These are phyloP conservation scores for Eristalis intricaria DNA, from an alignment of 2,888 invertebrate genomes.

Conservation along the genomic window DNA sequence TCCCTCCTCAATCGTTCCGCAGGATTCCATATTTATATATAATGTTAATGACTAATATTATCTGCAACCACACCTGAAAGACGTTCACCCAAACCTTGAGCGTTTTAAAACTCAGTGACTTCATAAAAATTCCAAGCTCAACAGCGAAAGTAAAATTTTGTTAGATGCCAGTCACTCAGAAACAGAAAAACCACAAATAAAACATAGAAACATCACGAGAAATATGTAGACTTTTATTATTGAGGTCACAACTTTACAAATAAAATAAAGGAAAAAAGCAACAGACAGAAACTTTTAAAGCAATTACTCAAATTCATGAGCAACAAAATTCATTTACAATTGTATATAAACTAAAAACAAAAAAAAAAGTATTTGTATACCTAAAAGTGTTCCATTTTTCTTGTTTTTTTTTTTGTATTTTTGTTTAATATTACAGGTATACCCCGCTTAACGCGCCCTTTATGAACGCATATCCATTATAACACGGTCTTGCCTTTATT, in stretches of 20 bases:
- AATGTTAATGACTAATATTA: too few relatives aligned
- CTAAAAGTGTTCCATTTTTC: background rate
- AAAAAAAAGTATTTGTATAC: slow-evolving; percentile 5
- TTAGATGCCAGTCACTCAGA: background rate
- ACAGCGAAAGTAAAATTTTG: too few relatives aligned
- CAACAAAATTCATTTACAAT: slow-evolving; percentile 13
- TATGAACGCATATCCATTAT: background rate
- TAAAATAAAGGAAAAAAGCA: slow-evolving; percentile 23
- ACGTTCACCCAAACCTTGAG: too few relatives aligned
- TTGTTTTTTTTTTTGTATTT: background rate
- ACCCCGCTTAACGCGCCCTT: slow-evolving; percentile 2
- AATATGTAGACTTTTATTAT: slow-evolving; percentile 23
- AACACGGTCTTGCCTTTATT: background rate
- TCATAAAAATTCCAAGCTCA: too few relatives aligned
- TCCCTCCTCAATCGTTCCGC: too few relatives aligned
- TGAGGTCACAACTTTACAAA: slow-evolving; percentile 28
- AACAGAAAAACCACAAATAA: background rate
- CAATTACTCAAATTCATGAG: slow-evolving; percentile 11
- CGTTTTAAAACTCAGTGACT: too few relatives aligned
- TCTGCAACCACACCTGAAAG: too few relatives aligned
- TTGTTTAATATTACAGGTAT: slow-evolving; percentile 5
- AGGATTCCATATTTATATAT: too few relatives aligned
- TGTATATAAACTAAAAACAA: slow-evolving; percentile 8
- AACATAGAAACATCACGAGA: background rate
- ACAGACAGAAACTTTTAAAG: slow-evolving; percentile 17